Conservation (phyloP, 2,113 vertebrate genomes). For the Eulacestoma nigropectus region DNA sequence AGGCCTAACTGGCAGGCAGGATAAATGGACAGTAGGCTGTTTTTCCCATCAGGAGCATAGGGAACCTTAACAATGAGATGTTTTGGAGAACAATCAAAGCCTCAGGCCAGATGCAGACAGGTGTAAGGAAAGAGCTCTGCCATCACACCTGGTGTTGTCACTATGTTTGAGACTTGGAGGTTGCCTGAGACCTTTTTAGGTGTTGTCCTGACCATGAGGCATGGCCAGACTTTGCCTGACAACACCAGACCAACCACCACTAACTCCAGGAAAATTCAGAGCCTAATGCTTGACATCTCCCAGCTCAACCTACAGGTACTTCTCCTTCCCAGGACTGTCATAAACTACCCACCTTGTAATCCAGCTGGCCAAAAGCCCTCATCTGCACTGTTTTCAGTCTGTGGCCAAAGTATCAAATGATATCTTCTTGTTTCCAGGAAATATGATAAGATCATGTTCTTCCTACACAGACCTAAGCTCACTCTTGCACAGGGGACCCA, state of each 20-base stretch:
- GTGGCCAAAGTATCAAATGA: not conserved
- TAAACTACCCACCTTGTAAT: not conserved
- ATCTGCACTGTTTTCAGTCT: not conserved
- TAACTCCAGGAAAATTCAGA: not conserved
- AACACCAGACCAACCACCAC: not conserved
- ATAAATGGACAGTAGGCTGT: not conserved
- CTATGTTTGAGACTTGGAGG: not conserved
- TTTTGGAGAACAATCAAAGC: not conserved
- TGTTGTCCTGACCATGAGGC: not conserved
- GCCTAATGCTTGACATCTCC: not conserved
- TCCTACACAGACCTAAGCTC: not conserved
- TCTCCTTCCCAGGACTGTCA: not conserved
- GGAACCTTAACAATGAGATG: not conserved
- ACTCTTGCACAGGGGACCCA: not conserved
- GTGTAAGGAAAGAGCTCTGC: not conserved
- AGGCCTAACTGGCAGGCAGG: not conserved
- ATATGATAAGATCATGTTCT: not conserved
- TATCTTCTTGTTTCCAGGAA: not conserved
- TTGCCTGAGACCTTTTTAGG: not conserved
- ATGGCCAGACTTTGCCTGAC: not conserved
- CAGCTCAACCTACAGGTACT: not conserved
- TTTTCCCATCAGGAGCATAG: not conserved
- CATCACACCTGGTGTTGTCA: not conserved
- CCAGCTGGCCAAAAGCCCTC: not conserved
- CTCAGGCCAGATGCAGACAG: not conserved